Evolutionary conservation across 2,888 invertebrate genomes (phyloP).

Genomic region (Elysia crispata): DNA sequence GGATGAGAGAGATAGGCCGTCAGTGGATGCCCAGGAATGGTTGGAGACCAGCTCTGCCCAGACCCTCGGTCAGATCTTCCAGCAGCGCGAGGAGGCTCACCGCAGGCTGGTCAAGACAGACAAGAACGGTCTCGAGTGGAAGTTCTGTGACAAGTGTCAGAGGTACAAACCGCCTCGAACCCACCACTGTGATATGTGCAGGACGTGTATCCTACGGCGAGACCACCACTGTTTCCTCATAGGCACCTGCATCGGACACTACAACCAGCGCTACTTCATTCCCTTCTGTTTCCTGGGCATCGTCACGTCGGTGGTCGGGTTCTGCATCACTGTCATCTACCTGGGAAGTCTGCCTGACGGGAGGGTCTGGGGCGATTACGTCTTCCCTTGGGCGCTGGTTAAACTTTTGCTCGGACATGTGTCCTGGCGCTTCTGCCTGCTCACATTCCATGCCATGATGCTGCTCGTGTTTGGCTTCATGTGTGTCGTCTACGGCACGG

Average conservation of each 20-base stretch:
- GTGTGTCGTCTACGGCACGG: conserved; percentile 56
- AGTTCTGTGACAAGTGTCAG: conserved; percentile 61
- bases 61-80: conserved; percentile 36
- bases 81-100: conserved; percentile 38
- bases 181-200: conserved; percentile 68
- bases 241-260: conserved; percentile 68
- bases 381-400: conserved; percentile 26
- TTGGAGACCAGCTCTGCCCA: conserved; percentile 44
- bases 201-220: conserved; percentile 69
- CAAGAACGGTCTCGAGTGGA: conserved; percentile 57
- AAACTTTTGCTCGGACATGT: neutral
- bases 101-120: conserved; percentile 51
- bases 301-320: conserved; percentile 36
- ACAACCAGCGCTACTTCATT: conserved; percentile 69
- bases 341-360: neutral
- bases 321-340: neutral
- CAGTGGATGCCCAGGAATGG: neutral
- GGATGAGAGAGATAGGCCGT: neutral
- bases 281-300: conserved; percentile 61
- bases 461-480: conserved; percentile 56
- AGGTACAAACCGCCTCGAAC: conserved; percentile 64
- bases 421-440: conserved; percentile 46
- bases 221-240: conserved; percentile 73
- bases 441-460: conserved; percentile 57
- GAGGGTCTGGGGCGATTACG: conserved; percentile 11